phyloP scores from a whole-genome alignment of 2,113 vertebrate species.

The Macaca mulatta region DNA sequence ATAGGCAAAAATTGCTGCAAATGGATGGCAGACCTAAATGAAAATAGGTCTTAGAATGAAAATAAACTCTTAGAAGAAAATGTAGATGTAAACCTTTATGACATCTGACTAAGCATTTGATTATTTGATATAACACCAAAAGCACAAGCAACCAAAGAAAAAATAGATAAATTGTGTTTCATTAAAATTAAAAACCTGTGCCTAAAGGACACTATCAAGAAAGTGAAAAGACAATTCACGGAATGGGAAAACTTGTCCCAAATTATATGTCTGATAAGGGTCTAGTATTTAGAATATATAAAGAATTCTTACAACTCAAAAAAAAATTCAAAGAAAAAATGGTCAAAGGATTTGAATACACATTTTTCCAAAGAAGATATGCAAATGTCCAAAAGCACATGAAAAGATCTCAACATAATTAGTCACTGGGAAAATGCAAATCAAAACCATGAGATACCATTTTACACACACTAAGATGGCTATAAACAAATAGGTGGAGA shows the following conservation, averaged over 20 bases:
- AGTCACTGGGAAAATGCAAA: not conserved
- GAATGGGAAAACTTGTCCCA: not conserved
- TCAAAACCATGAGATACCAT: not conserved
- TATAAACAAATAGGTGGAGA: not conserved
- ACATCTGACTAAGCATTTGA: not conserved
- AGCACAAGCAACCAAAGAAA: not conserved
- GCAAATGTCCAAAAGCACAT: not conserved
- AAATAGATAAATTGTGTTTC: not conserved
- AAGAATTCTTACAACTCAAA: not conserved
- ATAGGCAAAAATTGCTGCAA: not conserved
- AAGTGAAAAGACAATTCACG: not conserved
- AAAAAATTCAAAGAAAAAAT: not conserved
- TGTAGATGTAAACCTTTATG: not conserved
- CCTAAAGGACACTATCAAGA: not conserved
- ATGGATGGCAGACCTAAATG: not conserved
- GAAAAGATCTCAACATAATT: not conserved
- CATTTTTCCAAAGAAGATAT: not conserved
- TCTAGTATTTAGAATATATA: not conserved
- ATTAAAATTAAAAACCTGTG: not conserved
- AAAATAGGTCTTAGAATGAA: not conserved
- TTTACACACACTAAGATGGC: too few species aligned
- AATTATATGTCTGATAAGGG: not conserved
- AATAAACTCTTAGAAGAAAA: constrained; percentile 4
- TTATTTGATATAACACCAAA: not conserved
- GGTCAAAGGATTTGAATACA: not conserved